Conservation (phyloP, 2,888 invertebrate species). For the Octonoba sinensis region DNA sequence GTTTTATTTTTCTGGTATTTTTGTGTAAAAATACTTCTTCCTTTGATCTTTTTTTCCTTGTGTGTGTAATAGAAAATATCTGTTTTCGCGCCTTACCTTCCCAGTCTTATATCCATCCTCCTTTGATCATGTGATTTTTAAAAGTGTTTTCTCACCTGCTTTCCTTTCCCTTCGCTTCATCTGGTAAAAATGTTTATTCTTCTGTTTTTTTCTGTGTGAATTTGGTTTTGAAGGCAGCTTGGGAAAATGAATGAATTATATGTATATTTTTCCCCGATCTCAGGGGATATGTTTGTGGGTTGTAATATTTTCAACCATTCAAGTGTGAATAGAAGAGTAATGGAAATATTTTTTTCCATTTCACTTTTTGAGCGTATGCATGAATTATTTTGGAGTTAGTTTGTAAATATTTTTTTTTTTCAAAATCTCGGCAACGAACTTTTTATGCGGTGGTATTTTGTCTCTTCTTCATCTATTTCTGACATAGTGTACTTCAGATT, state of each 20-base stretch:
- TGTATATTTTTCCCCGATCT: not conserved
- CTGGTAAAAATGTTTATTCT: constrained; percentile 4
- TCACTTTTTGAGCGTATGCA: not conserved
- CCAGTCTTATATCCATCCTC: constrained; percentile 5
- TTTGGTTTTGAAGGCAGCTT: not conserved
- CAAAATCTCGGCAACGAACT: no score
- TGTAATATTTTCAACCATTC: no score
- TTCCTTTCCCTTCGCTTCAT: constrained; percentile 2
- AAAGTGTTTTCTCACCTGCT: constrained; percentile 6
- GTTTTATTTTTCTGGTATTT: not conserved
- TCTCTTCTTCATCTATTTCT: no score
- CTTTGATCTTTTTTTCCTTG: not conserved
- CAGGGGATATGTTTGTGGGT: not conserved
- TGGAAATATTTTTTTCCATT: not conserved
- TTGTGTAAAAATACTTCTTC: no score
- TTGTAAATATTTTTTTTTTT: no score
- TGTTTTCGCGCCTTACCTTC: not conserved
- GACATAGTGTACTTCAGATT: no score
- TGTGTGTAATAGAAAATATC: constrained; percentile 13
- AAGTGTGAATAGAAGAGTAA: not conserved
- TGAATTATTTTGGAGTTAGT: no score
- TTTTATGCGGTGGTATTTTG: no score
- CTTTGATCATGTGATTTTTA: constrained; percentile 12
- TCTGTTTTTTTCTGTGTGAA: constrained; percentile 3
- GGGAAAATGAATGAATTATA: not conserved